These are phyloP conservation scores for Streblospio benedicti DNA, from an alignment of 1,140 invertebrate species.

Conservation along the genomic window DNA sequence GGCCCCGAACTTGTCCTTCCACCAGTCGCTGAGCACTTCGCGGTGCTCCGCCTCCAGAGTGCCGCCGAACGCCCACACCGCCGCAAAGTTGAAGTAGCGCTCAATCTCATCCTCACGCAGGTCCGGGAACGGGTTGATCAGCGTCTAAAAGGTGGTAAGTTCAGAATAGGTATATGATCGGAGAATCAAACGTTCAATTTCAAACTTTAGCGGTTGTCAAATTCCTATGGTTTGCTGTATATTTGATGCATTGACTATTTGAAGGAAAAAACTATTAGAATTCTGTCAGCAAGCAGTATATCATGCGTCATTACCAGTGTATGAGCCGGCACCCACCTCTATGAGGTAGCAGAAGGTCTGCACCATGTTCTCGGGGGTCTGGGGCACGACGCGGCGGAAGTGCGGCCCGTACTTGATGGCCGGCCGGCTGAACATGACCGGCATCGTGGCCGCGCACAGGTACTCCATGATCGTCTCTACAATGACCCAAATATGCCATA, in stretches of 20 bases:
- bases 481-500: too few species aligned
- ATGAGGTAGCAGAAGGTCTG: too few species aligned
- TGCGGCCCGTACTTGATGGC: conserved; percentile 40
- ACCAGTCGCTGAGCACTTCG: conserved; percentile 41
- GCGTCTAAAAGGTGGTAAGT: conserved; percentile 23
- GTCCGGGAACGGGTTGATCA: conserved; percentile 30
- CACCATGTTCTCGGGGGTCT: conserved; percentile 39
- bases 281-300: too few species aligned
- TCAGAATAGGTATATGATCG: background rate
- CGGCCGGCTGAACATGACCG: conserved; percentile 30
- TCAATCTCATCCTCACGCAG: conserved; percentile 40
- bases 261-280: too few species aligned
- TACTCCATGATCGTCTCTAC: conserved; percentile 36
- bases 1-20: conserved; percentile 37
- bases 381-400: conserved; percentile 31
- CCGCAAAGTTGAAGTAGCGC: conserved; percentile 41
- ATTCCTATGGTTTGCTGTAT: too few species aligned
- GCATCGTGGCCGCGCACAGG: conserved; percentile 31
- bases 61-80: conserved; percentile 43
- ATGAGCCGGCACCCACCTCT: too few species aligned
- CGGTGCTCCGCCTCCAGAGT: conserved; percentile 32
- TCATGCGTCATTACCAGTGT: too few species aligned
- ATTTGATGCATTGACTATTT: too few species aligned
- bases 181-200: background rate
- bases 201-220: too few species aligned